These are phyloP conservation scores for Enteromius viviparus DNA, from an alignment of 2,797 vertebrate genomes.

Conservation along the genomic window DNA sequence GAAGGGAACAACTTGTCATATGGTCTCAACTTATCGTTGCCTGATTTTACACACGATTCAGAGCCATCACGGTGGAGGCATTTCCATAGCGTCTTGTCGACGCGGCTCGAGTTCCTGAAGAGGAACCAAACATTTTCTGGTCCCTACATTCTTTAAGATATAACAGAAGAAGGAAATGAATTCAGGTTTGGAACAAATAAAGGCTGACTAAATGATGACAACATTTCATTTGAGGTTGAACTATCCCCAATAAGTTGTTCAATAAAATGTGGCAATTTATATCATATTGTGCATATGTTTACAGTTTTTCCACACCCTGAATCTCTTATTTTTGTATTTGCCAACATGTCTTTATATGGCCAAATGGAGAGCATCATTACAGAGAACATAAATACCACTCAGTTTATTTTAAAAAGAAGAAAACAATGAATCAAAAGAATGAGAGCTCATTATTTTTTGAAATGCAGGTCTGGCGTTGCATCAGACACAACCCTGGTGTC, in stretches of 20 bases:
- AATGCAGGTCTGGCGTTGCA: slow-evolving; percentile 57
- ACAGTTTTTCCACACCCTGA: background rate
- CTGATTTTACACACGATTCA: no score
- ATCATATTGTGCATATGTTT: background rate
- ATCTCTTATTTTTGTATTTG: background rate
- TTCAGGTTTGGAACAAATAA: background rate
- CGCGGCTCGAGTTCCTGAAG: no score
- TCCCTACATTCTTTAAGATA: background rate
- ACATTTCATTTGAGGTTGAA: background rate
- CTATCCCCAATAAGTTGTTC: background rate
- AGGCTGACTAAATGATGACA: background rate
- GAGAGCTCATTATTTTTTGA: slow-evolving; percentile 59
- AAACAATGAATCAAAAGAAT: slow-evolving; percentile 33
- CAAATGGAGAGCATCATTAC: slow-evolving; percentile 53
- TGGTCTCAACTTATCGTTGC: no score
- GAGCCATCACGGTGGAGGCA: no score
- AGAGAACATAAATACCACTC: slow-evolving; percentile 55
- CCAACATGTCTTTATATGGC: background rate
- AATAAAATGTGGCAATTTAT: background rate
- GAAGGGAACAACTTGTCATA: no score
- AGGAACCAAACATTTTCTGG: no score
- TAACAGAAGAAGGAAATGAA: background rate
- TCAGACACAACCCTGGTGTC: slow-evolving; percentile 67
- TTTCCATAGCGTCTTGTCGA: no score
- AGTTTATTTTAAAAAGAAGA: slow-evolving; percentile 55